phyloP scores from a whole-genome alignment of 2,797 vertebrate genomes.

The Rhincodon typus region DNA sequence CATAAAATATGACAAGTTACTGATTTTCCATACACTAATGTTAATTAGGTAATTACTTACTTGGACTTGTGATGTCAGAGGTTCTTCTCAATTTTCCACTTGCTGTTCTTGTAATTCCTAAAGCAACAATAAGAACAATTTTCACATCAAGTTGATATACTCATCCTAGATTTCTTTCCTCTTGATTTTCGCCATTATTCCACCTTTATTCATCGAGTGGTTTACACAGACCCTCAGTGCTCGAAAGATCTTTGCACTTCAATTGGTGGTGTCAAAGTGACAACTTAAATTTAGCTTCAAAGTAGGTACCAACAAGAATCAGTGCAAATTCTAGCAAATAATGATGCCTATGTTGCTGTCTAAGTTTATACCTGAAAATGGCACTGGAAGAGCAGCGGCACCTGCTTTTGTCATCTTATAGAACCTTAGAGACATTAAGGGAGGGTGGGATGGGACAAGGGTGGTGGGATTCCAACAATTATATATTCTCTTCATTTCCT shows the following conservation, averaged over 20 bases:
- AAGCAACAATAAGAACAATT: not conserved
- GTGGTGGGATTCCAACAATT: too few relatives aligned
- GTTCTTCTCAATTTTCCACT: slow-evolving; percentile 53
- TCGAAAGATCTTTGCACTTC: not conserved
- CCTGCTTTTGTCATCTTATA: too few relatives aligned
- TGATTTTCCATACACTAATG: not conserved
- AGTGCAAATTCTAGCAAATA: not conserved
- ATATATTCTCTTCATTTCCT: too few relatives aligned
- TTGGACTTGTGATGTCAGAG: slow-evolving; percentile 49
- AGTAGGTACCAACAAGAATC: not conserved
- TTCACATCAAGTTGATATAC: not conserved
- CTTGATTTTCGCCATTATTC: not conserved
- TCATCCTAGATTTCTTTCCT: not conserved
- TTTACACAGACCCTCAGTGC: not conserved
- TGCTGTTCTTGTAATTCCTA: slow-evolving; percentile 53
- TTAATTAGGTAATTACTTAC: slow-evolving; percentile 48
- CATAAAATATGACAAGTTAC: not conserved
- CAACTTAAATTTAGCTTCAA: not conserved
- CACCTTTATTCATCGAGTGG: not conserved
- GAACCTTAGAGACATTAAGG: too few relatives aligned
- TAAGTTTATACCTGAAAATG: not conserved
- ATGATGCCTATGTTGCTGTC: not conserved
- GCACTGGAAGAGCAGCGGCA: not conserved
- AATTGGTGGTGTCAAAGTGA: too few relatives aligned
- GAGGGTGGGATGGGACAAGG: too few relatives aligned